Base-by-base conservation (phyloP, 1,140 invertebrate genomes). In the Notospermus geniculatus region DNA sequence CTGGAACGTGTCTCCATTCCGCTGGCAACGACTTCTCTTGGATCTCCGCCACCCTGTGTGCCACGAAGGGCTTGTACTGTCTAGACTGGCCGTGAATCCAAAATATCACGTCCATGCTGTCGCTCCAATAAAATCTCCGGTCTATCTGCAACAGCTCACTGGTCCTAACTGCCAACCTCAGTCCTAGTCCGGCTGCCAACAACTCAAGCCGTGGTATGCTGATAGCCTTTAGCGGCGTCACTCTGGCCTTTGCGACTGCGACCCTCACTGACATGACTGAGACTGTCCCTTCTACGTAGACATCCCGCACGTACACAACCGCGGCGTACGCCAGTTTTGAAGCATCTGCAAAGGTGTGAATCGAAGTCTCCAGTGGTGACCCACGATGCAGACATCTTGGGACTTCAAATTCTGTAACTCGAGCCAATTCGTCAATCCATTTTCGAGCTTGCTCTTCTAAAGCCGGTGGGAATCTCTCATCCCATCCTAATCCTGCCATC, bases 61-160 rank as follows among this genome's bases (percentile, higher is more conserved):
- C n/a, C n/a, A n/a, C n/a, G n/a, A n/a, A n/a, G n/a, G n/a, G n/a
- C n/a, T n/a, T n/a, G n/a, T n/a, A n/a, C n/a, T n/a, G n/a, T n/a
- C n/a, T n/a, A n/a, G n/a, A n/a, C n/a, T n/a, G n/a, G n/a, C n/a
- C n/a, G n/a, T n/a, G n/a, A n/a, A n/a, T n/a, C n/a, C n/a, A n/a
- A n/a, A n/a, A n/a, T n/a, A n/a, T n/a, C 1, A 68, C 59, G n/a
- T 52, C 60, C 17, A 23, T 28, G 9, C 9, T 9, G n/a, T 29
- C 46, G 17, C 17, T 22, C 58, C 50, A 60, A n/a, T n/a, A n/a
- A n/a, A n/a, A n/a, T n/a, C n/a, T n/a, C n/a, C n/a, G n/a, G n/a
- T n/a, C n/a, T n/a, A n/a, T n/a, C n/a, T n/a, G n/a, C n/a, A n/a
- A n/a, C n/a, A n/a, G n/a, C n/a, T n/a, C n/a, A n/a, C n/a, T n/a